phyloP scores from a whole-genome alignment of 2,797 vertebrate genomes.

The Mastacembelus armatus region DNA sequence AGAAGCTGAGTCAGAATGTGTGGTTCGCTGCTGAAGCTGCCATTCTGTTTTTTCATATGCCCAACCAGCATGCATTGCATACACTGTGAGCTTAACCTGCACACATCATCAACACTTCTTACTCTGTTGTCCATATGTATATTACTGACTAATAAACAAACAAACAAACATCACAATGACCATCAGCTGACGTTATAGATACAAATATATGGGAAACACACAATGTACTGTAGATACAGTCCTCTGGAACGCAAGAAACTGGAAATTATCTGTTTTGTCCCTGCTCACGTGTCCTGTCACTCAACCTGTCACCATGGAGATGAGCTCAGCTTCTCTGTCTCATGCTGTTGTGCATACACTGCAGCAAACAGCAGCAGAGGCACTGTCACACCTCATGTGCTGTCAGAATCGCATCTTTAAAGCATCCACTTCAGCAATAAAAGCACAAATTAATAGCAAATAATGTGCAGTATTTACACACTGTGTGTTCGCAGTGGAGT shows the following conservation, averaged over 20 bases:
- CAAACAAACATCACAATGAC: slow-evolving; percentile 18
- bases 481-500: slow-evolving; percentile 10
- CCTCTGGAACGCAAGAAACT: slow-evolving; percentile 64
- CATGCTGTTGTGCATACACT: slow-evolving; percentile 57
- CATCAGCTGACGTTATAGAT: slow-evolving; percentile 7
- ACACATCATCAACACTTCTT: slow-evolving; percentile 61
- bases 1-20: slow-evolving; percentile 65
- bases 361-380: slow-evolving; percentile 59
- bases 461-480: neutral
- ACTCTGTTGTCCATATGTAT: slow-evolving; percentile 17
- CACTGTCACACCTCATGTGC: slow-evolving; percentile 11
- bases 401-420: slow-evolving; percentile 3
- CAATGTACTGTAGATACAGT: slow-evolving; percentile 21
- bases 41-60: slow-evolving; percentile 47
- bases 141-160: slow-evolving; percentile 15
- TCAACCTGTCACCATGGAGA: slow-evolving; percentile 79
- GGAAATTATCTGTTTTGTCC: slow-evolving; percentile 68
- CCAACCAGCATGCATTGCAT: slow-evolving; percentile 17
- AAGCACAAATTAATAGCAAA: neutral
- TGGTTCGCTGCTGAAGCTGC: slow-evolving; percentile 61
- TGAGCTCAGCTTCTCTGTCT: slow-evolving; percentile 66
- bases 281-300: slow-evolving; percentile 72
- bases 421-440: slow-evolving; percentile 1
- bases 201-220: neutral
- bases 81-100: slow-evolving; percentile 48